Evolutionary conservation across 2,888 invertebrate species (phyloP).

Genomic region (Dyspetes luteomarginatus): DNA sequence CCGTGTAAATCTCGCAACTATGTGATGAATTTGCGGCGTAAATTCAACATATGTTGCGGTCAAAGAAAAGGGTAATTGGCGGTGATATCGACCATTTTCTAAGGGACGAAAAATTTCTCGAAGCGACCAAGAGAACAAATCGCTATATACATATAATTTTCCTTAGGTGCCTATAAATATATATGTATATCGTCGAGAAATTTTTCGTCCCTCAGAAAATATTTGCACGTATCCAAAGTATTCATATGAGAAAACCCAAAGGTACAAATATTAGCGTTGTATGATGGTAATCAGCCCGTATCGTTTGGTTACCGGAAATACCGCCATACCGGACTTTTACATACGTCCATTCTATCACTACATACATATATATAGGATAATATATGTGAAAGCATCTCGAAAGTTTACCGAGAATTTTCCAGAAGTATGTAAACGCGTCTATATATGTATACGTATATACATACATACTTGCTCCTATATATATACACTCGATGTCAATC

Average conservation of each 20-base stretch:
- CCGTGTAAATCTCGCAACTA: slow-evolving; percentile 33
- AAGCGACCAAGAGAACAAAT: slow-evolving; percentile 3
- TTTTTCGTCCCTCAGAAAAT: neutral
- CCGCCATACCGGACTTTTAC: no score
- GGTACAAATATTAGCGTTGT: slow-evolving; percentile 15
- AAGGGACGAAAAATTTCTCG: slow-evolving; percentile 24
- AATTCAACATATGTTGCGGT: slow-evolving; percentile 37
- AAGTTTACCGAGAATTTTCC: no score
- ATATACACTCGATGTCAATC: no score
- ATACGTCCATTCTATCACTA: no score
- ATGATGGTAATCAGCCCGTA: slow-evolving; percentile 23
- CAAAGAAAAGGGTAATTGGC: neutral
- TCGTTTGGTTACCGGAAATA: neutral
- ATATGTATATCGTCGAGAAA: neutral
- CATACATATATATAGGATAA: no score
- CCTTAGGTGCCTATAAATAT: neutral
- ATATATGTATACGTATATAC: no score
- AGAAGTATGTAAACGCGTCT: no score
- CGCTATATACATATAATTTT: neutral
- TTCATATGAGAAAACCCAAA: neutral
- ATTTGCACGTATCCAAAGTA: slow-evolving; percentile 1
- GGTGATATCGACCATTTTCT: slow-evolving; percentile 25
- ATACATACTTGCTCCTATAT: no score
- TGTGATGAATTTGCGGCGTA: slow-evolving; percentile 13
- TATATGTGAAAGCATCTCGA: no score